Conservation (phyloP, 1,140 invertebrate species). For the Luehdorfia chinensis region DNA sequence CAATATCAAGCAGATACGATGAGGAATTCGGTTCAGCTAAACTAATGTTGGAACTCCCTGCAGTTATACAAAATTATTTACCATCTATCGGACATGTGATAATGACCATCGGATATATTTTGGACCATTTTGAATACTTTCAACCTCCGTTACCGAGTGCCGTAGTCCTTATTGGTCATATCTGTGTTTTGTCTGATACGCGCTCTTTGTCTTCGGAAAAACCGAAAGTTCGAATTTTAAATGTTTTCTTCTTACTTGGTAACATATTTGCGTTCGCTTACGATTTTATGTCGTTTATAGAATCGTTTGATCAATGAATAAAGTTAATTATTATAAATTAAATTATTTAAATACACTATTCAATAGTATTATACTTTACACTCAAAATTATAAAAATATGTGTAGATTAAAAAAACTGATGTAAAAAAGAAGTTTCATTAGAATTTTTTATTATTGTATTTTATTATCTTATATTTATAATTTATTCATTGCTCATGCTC, state of each 20-base stretch:
- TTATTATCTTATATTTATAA: too few relatives aligned
- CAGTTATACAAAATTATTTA: constrained; percentile 33
- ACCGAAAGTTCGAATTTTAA: constrained; percentile 41
- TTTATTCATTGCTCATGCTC: too few relatives aligned
- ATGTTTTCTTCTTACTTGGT: constrained; percentile 24
- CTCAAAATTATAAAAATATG: too few relatives aligned
- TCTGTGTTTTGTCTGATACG: constrained; percentile 49
- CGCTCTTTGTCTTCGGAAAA: constrained; percentile 32
- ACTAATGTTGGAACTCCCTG: constrained; percentile 36
- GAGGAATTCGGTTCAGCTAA: too few relatives aligned
- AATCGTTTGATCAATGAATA: too few relatives aligned
- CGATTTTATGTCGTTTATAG: neutral
- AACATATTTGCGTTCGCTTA: constrained; percentile 9
- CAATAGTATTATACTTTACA: too few relatives aligned
- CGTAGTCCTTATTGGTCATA: constrained; percentile 50
- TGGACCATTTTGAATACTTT: constrained; percentile 47
- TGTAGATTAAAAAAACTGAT: too few relatives aligned
- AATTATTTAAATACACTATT: too few relatives aligned
- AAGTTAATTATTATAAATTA: too few relatives aligned
- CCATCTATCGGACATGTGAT: constrained; percentile 53
- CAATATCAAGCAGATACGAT: too few relatives aligned
- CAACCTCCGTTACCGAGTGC: constrained; percentile 46
- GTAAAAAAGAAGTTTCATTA: too few relatives aligned
- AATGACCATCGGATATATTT: constrained; percentile 55
- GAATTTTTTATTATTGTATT: too few relatives aligned